phyloP scores from a whole-genome alignment of 1,140 invertebrate genomes.

The Cherax destructor region DNA sequence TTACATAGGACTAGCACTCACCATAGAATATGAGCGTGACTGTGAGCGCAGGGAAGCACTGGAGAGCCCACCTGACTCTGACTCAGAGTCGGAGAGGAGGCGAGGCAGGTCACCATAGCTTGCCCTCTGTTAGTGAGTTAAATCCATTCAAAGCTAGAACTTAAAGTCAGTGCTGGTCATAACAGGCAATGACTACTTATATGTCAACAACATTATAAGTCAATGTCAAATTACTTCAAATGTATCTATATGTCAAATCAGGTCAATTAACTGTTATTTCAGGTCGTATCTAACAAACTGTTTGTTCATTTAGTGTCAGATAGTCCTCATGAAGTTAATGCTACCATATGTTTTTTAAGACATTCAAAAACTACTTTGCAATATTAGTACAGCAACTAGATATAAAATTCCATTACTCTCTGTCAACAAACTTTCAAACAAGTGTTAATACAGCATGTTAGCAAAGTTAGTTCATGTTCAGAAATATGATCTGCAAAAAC shows the following conservation, averaged over 20 bases:
- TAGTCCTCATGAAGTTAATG: neutral
- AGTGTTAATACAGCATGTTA: neutral
- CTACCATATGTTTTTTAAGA: neutral
- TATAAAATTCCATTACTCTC: neutral
- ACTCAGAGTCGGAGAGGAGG: constrained; percentile 8
- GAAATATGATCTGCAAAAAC: neutral
- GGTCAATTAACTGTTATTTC: neutral
- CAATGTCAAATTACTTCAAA: neutral
- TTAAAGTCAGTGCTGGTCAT: neutral
- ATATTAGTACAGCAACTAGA: neutral
- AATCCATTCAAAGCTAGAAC: neutral
- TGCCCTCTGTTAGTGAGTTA: constrained; percentile 49
- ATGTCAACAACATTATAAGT: neutral
- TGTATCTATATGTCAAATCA: neutral
- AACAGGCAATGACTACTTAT: neutral
- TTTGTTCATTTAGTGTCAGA: neutral
- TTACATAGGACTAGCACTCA: neutral
- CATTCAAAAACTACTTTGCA: neutral
- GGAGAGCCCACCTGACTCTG: constrained; percentile 1
- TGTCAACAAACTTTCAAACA: neutral
- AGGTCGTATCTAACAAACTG: neutral
- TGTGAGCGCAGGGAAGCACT: constrained; percentile 16
- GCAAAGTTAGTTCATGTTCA: neutral
- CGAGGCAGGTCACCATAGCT: constrained; percentile 50
- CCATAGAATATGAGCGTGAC: constrained; percentile 30